Conservation (phyloP, 2,797 vertebrate species). For the Delichon dasypus region DNA sequence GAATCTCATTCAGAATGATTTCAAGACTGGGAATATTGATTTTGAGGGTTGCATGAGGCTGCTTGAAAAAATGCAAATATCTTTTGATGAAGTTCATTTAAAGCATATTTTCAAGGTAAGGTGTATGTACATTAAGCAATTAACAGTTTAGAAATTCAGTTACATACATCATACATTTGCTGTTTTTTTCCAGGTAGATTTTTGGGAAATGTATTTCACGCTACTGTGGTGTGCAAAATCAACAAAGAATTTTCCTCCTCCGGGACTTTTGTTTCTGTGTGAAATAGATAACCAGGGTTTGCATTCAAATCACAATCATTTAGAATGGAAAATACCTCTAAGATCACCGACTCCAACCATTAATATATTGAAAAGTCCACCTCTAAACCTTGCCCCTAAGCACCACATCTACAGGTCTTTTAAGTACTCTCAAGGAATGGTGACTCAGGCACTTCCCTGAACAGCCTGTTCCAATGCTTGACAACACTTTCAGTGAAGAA, state of each 20-base stretch:
- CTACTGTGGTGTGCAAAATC: not conserved
- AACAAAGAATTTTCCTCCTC: not conserved
- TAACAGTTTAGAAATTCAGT: not conserved
- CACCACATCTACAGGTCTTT: accelerated
- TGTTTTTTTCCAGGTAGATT: not conserved
- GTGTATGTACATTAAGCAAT: not conserved
- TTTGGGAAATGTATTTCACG: not conserved
- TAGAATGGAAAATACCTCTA: not conserved
- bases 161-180: not conserved
- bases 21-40: constrained; percentile 66
- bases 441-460: not conserved
- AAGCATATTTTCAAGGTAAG: constrained; percentile 78
- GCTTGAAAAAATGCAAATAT: constrained; percentile 70
- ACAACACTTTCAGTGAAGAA: not conserved
- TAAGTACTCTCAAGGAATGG: not conserved
- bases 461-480: not conserved
- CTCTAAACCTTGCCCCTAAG: not conserved
- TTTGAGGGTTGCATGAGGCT: constrained; percentile 54
- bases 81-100: constrained; percentile 57
- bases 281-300: not conserved
- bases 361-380: not conserved
- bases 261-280: not conserved
- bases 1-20: constrained; percentile 66
- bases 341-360: not conserved
- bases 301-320: not conserved